Evolutionary conservation across 1,140 invertebrate species (phyloP).

Genomic region (Ceratina japonica): DNA sequence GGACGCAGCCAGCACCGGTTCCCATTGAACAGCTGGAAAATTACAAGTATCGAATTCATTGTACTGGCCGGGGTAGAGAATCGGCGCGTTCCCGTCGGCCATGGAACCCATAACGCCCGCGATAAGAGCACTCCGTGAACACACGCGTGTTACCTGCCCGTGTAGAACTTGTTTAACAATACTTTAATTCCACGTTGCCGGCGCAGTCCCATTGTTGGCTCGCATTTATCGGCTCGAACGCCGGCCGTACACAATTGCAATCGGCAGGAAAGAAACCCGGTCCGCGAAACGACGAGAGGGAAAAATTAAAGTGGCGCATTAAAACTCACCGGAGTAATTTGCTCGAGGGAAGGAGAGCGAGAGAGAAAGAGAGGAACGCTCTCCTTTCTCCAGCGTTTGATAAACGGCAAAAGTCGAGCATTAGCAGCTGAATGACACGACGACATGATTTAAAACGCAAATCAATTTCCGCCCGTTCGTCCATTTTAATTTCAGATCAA

Average conservation of each 20-base stretch:
- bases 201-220: constrained; percentile 35
- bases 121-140: constrained; percentile 41
- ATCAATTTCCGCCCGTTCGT: too few relatives aligned
- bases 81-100: neutral
- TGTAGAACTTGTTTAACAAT: constrained; percentile 51
- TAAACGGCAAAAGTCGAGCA: neutral
- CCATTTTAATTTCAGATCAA: too few relatives aligned
- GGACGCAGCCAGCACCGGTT: neutral
- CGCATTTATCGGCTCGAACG: constrained; percentile 33
- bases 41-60: constrained; percentile 30
- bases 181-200: constrained; percentile 46
- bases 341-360: neutral
- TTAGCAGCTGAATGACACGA: too few relatives aligned
- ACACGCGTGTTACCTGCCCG: constrained; percentile 20
- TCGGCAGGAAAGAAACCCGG: neutral
- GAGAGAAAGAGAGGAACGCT: neutral
- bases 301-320: constrained; percentile 52
- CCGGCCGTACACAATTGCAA: constrained; percentile 4
- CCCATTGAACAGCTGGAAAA: neutral
- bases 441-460: too few relatives aligned
- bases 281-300: neutral
- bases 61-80: neutral
- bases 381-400: neutral
- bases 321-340: constrained; percentile 45
- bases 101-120: constrained; percentile 21